These are phyloP conservation scores for Trissonchulus sp. DNA, from an alignment of 2,888 invertebrate genomes.

Conservation along the genomic window DNA sequence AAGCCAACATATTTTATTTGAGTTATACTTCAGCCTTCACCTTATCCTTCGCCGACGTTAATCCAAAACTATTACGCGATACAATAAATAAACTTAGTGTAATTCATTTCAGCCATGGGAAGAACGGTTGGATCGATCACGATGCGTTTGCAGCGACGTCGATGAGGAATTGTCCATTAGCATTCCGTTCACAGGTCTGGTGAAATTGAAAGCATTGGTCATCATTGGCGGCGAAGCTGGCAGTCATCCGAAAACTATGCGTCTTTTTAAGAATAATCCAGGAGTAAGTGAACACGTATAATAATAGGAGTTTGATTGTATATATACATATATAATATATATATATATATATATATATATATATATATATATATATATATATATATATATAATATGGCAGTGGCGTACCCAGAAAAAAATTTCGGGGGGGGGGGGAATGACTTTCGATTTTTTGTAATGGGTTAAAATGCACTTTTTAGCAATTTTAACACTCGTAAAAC, in stretches of 20 bases:
- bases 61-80: too few species aligned
- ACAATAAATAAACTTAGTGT: too few species aligned
- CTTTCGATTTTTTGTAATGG: too few species aligned
- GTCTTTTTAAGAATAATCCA: constrained; percentile 62
- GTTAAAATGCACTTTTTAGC: too few species aligned
- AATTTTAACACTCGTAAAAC: too few species aligned
- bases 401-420: too few species aligned
- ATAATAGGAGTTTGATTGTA: not conserved
- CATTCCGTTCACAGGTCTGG: constrained; percentile 90
- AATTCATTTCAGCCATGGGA: constrained; percentile 76
- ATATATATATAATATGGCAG: not conserved
- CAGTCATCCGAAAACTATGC: constrained; percentile 74
- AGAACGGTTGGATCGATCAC: constrained; percentile 64
- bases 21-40: too few species aligned
- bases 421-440: too few species aligned
- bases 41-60: too few species aligned
- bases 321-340: not conserved
- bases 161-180: constrained; percentile 93
- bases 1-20: too few species aligned
- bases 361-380: not conserved
- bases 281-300: constrained; percentile 38
- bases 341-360: not conserved
- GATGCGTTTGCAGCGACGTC: constrained; percentile 78
- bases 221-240: constrained; percentile 81
- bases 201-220: constrained; percentile 88